Evolutionary conservation across 1,140 invertebrate species (phyloP), one percentile per base, ranked within the genome.

Genomic region (Cydia pomonella): DNA sequence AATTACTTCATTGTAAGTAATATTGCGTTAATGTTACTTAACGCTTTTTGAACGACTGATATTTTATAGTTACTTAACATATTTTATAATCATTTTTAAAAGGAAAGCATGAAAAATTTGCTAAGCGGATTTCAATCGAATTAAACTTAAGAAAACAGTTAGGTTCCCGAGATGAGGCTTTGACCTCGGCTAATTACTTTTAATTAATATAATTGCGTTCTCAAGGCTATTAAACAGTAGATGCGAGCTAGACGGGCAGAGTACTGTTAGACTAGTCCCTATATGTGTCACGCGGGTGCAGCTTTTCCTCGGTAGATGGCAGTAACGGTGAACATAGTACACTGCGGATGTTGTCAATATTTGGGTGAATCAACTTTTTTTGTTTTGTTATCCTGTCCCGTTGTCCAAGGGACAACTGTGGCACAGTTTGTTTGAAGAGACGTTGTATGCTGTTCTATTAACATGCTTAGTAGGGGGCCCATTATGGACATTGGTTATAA

Each of bases 201-300:
- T 79, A 82, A 82, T 82, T 78, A 76, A 78, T 79, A 81, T 79
- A 75, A 77, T 69, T 33, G 29, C 63, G 13, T 33, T 33, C 25
- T 64, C 64, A 33, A 33, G 29, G 64, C 72, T 75, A 79, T 77
- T 76, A 73, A 77, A 73, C 77, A 64, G 69, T 78, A 77, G 78
- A 75, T 76, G 72, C 72, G 47, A 50, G 47, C 66, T 74, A 75
- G 75, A 79, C 75, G 76, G 81, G 79, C 79, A 64, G 44, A 59
- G 73, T 84, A 87, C 85, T 82, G 83, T 87, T 87, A 66, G 23
- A 75, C 81, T 75, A 75, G 84, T 84, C 84, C 73, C 69, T 80
- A 84, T 81, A 79, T 83, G 79, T 86, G 85, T 82, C 85, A 84
- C 75, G 62, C 53, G 72, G 76, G 77, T 85, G 76, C 78, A 23